Evolutionary conservation across 2,113 vertebrate species (phyloP), one percentile per base, ranked within the genome.

Genomic region (Nothobranchius furzeri): DNA sequence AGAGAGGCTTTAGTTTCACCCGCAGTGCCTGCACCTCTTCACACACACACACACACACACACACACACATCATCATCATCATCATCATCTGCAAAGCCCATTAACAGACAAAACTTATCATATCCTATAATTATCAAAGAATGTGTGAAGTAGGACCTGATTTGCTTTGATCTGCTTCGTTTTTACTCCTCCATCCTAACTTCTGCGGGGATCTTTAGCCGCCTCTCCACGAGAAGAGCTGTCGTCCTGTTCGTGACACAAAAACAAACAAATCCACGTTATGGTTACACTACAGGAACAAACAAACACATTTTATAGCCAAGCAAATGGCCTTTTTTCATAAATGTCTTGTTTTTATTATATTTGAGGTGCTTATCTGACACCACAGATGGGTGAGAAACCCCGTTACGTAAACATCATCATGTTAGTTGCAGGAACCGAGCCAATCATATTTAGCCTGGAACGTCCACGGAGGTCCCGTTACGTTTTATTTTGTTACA

Each of bases 321-420:
- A 79, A 80, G 82, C 78, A 87, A 45, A 45, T 45, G 43, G 9
- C 3, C 10, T 45, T 45, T 45, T 82, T 82, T 82, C 49, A 42
- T 76, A 73, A 76, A 69, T 86, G 60, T 71, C 77, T 51, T 76
- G 64, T 78, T 80, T 15, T 75, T 78, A 51, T 87, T 85, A 85
- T 86, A 65, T 72, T 85, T 76, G 51, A 83, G 87, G 89, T 89
- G 87, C 87, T 91, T 76, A 57, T 74, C 55, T 43, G 72, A 62
- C 60, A 76, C 78, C 45, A 61, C 58, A 50, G 50, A 45, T 73
- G 66, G 75, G 70, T 76, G n/a, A 63, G 42, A 70, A 55, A 25
- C 68, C 61, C 68, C 67, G 35, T 73, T 36, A 30, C 30, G 20
- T 52, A 36, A 67, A 76, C 56, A 68, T 60, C 48, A 55, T 64